Base-by-base conservation (phyloP, 2,888 invertebrate species). In the Pollenia amentaria region DNA sequence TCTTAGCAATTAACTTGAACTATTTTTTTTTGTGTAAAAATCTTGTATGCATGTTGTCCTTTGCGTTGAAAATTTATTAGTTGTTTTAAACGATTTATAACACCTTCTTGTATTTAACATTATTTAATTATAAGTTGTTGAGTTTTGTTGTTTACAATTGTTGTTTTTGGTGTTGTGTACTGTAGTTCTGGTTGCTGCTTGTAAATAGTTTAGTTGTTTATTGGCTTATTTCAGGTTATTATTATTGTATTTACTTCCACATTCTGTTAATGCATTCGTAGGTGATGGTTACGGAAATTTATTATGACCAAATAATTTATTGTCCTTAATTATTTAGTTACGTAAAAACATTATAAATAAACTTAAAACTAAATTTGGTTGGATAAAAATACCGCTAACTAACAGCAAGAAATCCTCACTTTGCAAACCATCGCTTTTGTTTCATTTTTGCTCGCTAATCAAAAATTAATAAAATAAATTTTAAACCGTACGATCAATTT, bases 21-120 rank as follows among this genome's bases (percentile, higher is more conserved):
- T 40, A 18, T 16, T 42, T 75, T 1, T 44, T 18, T 18, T 2
- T 21, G 38, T 44, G 44, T 44, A 14, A 57, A 6, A 38, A 42
- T 16, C 11, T 55, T 16, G 18, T 12, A n/a, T 21, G 51, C 42
- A 42, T 48, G 57, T 62, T 67, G 75, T 62, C 46, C 62, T 62
- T 62, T 72, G 11, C 40, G 7, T 64, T 70, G 8, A 51, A 75
- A 53, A 72, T 81, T 60, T 77, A 81, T 72, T 57, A 81, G 72
- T 44, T 57, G 44, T 81, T 73, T 85, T 65, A 77, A 60, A 85
- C 65, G 67, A 73, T 81, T 85, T 85, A 81, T 73, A 81, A 81
- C 77, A 81, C 77, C 60, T 72, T 81, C 42, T 69, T 72, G 64
- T 65, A 73, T 67, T 81, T 42, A 72, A 60, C 60, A 18, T 44